phyloP scores from a whole-genome alignment of 2,113 vertebrate species.

The Eleginops maclovinus region DNA sequence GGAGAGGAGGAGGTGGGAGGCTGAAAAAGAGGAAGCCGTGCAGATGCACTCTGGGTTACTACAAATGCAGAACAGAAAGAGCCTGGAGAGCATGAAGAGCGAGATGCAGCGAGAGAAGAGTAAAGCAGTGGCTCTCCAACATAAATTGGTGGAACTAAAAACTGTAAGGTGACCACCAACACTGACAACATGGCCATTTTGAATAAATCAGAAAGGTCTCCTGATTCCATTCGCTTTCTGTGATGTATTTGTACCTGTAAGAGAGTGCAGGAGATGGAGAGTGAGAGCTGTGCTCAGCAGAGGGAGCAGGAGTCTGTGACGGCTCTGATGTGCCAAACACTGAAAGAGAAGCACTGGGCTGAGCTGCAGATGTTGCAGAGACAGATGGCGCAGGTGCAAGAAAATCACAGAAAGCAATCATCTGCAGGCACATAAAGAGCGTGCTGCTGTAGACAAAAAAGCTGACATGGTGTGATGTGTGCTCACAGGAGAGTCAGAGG shows the following conservation, averaged over 20 bases:
- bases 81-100: constrained; percentile 19
- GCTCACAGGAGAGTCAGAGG: constrained; percentile 69
- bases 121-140: constrained; percentile 58
- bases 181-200: neutral
- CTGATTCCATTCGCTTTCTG: neutral
- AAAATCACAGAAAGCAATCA: neutral
- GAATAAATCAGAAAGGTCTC: neutral
- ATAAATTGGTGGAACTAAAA: constrained; percentile 77
- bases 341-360: constrained; percentile 75
- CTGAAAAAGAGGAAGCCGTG: constrained; percentile 68
- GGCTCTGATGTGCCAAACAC: constrained; percentile 50
- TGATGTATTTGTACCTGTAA: constrained; percentile 48
- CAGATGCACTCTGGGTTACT: constrained; percentile 59
- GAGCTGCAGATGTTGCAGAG: constrained; percentile 65
- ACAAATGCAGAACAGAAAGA: constrained; percentile 71
- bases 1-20: constrained; percentile 67
- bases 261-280: constrained; percentile 79
- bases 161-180: constrained; percentile 71
- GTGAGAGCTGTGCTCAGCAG: constrained; percentile 60
- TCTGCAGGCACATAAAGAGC: neutral
- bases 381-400: constrained; percentile 77
- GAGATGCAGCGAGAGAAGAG: constrained; percentile 72
- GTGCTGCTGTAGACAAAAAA: neutral
- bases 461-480: constrained; percentile 28
- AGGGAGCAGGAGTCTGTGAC: constrained; percentile 70